A percentile compares a stretch with the other conserved stretches of the same genome.
Evolutionary conservation across 2,797 vertebrate genomes (phyloP).

Genomic region (Bovichtus variegatus): DNA sequence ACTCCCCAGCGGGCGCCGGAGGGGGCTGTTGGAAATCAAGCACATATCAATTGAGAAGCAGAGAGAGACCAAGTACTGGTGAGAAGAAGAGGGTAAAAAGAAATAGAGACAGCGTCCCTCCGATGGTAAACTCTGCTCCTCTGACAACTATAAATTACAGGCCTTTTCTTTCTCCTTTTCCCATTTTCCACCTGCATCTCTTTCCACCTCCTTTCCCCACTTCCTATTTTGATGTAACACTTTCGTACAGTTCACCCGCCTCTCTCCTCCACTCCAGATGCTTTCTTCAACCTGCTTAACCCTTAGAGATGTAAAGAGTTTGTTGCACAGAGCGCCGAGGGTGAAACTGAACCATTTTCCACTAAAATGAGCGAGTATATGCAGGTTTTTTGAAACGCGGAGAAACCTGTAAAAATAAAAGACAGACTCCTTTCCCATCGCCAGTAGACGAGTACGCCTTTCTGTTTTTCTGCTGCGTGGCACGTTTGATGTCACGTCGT

Average conservation of each 20-base stretch:
- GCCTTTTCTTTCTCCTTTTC: constrained; percentile 24
- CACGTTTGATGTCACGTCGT: too few species aligned
- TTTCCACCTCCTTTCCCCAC: neutral
- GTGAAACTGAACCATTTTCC: neutral
- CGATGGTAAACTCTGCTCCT: constrained; percentile 16
- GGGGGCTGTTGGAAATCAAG: constrained; percentile 98
- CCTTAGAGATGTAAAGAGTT: constrained; percentile 15
- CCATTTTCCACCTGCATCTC: constrained; percentile 8
- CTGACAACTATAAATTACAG: constrained; percentile 44
- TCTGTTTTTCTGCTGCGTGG: too few species aligned
- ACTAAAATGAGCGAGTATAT: too few species aligned
- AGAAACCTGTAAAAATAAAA: too few species aligned
- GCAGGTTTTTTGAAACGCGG: too few species aligned
- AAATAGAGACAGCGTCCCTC: constrained; percentile 22
- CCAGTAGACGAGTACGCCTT: too few species aligned
- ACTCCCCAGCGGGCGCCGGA: constrained; percentile 92
- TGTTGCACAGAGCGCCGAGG: neutral
- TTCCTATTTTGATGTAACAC: neutral
- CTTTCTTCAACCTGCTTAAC: constrained; percentile 19
- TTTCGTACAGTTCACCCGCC: neutral
- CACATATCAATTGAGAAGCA: constrained; percentile 94
- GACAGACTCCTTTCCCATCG: too few species aligned
- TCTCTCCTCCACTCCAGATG: neutral
- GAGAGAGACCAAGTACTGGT: constrained; percentile 47
- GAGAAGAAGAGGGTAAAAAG: constrained; percentile 30